Evolutionary conservation across 2,113 vertebrate species (phyloP).

Genomic region (Crotalus tigris): DNA sequence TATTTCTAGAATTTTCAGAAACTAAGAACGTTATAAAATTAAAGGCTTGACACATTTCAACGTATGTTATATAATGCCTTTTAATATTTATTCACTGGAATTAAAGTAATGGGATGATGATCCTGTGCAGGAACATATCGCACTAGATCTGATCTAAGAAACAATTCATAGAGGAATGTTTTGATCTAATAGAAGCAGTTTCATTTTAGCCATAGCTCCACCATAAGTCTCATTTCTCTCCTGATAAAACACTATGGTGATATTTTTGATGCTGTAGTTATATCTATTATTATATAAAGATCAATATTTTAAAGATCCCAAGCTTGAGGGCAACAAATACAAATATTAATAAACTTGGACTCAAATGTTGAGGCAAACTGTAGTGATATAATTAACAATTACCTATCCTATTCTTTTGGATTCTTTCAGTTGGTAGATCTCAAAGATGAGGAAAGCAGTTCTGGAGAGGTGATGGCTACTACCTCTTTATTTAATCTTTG

Average conservation of each 20-base stretch:
- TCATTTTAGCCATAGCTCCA: not conserved
- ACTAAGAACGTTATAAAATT: slow-evolving; percentile 10
- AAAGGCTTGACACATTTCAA: slow-evolving; percentile 1
- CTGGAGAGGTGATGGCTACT: too few relatives aligned
- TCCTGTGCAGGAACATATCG: not conserved
- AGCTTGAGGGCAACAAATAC: too few relatives aligned
- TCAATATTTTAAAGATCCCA: not conserved
- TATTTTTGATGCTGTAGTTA: not conserved
- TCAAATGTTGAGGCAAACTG: too few relatives aligned
- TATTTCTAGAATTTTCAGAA: slow-evolving; percentile 17
- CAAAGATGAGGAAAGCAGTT: too few relatives aligned
- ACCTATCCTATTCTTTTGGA: too few relatives aligned
- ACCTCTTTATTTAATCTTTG: too few relatives aligned
- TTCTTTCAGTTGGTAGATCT: too few relatives aligned
- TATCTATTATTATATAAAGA: not conserved
- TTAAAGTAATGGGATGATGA: not conserved
- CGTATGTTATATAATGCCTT: not conserved
- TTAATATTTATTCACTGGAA: not conserved
- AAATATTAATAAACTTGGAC: too few relatives aligned
- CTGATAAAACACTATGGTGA: not conserved
- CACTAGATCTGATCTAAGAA: not conserved
- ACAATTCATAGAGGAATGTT: not conserved
- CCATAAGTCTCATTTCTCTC: not conserved
- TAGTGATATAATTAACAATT: too few relatives aligned
- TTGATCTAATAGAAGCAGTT: not conserved